A percentile compares a stretch with the other conserved stretches of the same genome.
Conservation (phyloP, 2,113 vertebrate genomes). For the Maccullochella peelii region DNA sequence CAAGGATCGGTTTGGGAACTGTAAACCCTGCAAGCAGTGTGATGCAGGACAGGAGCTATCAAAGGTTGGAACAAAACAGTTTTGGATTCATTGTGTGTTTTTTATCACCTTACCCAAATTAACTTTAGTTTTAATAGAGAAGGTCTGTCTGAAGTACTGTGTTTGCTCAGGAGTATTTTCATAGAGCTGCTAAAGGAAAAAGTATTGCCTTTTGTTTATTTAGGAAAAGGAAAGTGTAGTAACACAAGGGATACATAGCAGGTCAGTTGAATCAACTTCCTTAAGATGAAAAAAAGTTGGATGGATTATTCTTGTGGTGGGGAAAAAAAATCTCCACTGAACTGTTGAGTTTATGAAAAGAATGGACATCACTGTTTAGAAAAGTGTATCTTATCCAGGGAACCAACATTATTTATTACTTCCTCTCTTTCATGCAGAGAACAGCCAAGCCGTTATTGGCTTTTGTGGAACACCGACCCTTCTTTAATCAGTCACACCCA, state of each 20-base stretch:
- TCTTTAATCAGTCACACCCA: conserved; percentile 83
- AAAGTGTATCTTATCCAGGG: conserved; percentile 60
- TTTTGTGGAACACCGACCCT: conserved; percentile 70
- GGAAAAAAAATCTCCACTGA: conserved; percentile 5
- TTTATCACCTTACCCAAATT: background rate
- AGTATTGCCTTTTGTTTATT: conserved; percentile 25
- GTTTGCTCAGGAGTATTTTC: background rate
- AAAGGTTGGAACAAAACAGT: conserved; percentile 84
- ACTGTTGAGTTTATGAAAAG: conserved; percentile 43
- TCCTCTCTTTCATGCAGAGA: conserved; percentile 79
- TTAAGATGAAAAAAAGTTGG: conserved; percentile 12
- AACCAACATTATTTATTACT: conserved; percentile 81
- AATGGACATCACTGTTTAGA: conserved; percentile 65
- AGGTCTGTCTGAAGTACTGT: background rate
- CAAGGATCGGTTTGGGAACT: conserved; percentile 89
- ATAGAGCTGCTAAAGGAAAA: conserved; percentile 11
- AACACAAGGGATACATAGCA: conserved; percentile 37
- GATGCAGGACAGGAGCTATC: conserved; percentile 97
- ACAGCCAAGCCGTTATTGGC: conserved; percentile 72
- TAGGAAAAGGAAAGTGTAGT: conserved; percentile 39
- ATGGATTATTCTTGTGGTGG: background rate
- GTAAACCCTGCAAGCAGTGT: conserved; percentile 91
- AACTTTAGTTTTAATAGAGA: background rate
- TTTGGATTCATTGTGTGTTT: background rate
- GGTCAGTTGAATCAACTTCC: conserved; percentile 44